Percentiles rank a stretch among this genome's conserved stretches.
These are phyloP conservation scores for Myzus persicae DNA, from an alignment of 1,140 invertebrate genomes.

Conservation along the genomic window DNA sequence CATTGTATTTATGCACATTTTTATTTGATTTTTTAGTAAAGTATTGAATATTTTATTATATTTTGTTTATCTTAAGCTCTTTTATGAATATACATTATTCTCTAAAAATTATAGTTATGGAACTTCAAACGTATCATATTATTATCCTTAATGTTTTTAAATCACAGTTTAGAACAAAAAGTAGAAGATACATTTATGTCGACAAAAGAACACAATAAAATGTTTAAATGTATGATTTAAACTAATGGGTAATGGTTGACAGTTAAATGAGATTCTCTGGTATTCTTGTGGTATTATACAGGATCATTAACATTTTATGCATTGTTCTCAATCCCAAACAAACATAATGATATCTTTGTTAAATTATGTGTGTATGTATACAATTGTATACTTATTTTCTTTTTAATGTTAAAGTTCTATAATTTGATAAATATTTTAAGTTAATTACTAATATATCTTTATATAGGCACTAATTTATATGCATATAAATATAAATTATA, in stretches of 20 bases:
- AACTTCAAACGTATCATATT: neutral
- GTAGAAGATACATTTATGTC: neutral
- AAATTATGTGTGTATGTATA: neutral
- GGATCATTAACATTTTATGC: neutral
- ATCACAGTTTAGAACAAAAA: neutral
- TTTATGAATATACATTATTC: neutral
- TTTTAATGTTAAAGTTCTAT: neutral
- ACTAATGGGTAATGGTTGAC: slow-evolving; percentile 20
- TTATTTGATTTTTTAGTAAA: neutral
- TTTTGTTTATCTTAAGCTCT: neutral
- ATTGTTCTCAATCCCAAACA: neutral
- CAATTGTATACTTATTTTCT: neutral
- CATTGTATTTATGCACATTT: neutral
- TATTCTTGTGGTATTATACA: neutral
- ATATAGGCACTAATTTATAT: too few relatives aligned
- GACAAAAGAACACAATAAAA: slow-evolving; percentile 22
- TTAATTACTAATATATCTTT: neutral
- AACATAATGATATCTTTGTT: neutral
- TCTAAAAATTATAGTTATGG: neutral
- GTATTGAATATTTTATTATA: neutral
- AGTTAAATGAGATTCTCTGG: neutral
- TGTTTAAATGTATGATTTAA: neutral
- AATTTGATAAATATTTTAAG: neutral
- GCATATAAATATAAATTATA: too few relatives aligned
- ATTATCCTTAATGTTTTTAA: neutral